Percentiles rank a stretch among this genome's conserved stretches.
phyloP scores from a whole-genome alignment of 2,113 vertebrate genomes.

The Varanus komodoensis region DNA sequence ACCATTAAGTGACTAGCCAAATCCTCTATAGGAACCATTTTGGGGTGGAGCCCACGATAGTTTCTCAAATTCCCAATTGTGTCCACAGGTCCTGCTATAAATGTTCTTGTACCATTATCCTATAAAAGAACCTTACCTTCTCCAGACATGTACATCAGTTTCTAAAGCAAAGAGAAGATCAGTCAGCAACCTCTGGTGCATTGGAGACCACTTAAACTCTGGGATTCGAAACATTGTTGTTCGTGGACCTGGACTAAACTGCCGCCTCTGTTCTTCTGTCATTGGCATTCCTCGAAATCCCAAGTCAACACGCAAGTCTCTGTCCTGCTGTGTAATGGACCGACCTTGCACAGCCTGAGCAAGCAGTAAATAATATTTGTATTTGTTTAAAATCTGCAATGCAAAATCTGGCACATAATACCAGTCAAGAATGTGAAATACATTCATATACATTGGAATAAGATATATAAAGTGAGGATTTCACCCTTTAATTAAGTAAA shows the following conservation, averaged over 20 bases:
- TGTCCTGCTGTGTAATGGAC: slow-evolving; percentile 87
- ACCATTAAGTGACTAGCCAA: too few relatives aligned
- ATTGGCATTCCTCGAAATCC: slow-evolving; percentile 99
- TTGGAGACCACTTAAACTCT: slow-evolving; percentile 99
- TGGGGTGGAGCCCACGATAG: too few relatives aligned
- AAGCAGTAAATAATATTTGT: slow-evolving; percentile 35
- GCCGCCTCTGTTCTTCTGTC: slow-evolving; percentile 96
- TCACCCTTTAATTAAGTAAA: neutral
- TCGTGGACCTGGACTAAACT: slow-evolving; percentile 97
- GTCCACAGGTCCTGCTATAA: neutral
- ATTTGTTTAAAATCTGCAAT: neutral
- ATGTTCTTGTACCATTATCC: neutral
- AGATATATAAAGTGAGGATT: neutral
- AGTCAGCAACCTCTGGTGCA: slow-evolving; percentile 97
- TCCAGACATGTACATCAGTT: slow-evolving; percentile 98
- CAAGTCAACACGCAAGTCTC: slow-evolving; percentile 94
- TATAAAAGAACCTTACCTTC: slow-evolving; percentile 84
- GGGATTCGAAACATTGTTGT: slow-evolving; percentile 99
- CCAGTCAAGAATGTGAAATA: neutral
- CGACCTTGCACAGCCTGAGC: slow-evolving; percentile 92
- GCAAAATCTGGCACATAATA: neutral
- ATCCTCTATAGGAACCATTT: too few relatives aligned
- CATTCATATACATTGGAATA: neutral
- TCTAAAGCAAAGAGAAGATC: slow-evolving; percentile 97
- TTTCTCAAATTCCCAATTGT: too few relatives aligned